Evolutionary conservation across 2,888 invertebrate species (phyloP).

Genomic region (Sicus ferrugineus): DNA sequence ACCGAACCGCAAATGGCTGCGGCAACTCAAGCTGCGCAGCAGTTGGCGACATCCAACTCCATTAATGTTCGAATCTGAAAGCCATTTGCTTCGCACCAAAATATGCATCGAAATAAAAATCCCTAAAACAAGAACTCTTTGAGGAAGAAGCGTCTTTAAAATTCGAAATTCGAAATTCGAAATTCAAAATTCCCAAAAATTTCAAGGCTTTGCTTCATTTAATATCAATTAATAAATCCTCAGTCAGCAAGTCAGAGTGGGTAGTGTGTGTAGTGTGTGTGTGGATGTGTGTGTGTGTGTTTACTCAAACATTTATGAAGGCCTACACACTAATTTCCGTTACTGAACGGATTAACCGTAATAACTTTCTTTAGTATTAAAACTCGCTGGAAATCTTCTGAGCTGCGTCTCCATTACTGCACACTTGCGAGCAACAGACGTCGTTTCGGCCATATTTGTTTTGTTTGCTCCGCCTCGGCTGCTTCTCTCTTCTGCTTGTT

Average conservation of each 20-base stretch:
- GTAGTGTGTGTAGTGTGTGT: slow-evolving; percentile 29
- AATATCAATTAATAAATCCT: background rate
- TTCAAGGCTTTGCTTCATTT: background rate
- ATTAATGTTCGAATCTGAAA: no score
- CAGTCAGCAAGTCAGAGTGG: background rate
- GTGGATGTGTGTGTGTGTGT: slow-evolving; percentile 42
- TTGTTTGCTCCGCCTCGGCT: slow-evolving; percentile 63
- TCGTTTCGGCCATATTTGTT: slow-evolving; percentile 64
- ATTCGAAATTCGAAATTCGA: background rate
- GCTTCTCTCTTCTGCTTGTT: slow-evolving; percentile 38
- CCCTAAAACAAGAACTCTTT: background rate
- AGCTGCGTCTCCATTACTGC: background rate
- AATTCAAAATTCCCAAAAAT: background rate
- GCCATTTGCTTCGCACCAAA: background rate
- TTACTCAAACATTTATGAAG: slow-evolving; percentile 41
- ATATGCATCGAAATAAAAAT: background rate
- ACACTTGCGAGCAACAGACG: slow-evolving; percentile 50
- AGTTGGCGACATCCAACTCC: background rate
- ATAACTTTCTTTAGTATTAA: background rate
- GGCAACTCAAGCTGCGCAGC: no score
- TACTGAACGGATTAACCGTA: background rate
- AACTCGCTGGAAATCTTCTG: background rate
- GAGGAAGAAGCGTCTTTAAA: no score
- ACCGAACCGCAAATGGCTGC: slow-evolving; percentile 42
- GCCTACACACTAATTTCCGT: background rate